Percentiles rank a stretch among this genome's conserved stretches.
Conservation (phyloP, 1,140 invertebrate species). For the Hydropsyche tenuis region DNA sequence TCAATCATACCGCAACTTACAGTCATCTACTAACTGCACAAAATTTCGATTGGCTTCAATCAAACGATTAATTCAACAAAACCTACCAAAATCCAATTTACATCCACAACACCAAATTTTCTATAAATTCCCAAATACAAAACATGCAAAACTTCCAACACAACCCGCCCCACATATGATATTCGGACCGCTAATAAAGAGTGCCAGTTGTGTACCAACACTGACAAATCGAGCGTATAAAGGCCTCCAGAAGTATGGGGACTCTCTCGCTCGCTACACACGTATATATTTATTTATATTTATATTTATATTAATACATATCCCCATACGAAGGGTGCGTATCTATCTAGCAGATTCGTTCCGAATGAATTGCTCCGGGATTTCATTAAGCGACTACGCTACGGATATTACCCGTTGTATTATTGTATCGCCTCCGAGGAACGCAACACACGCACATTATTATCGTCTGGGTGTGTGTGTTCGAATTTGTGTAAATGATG, state of each 20-base stretch:
- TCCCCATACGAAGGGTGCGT: not conserved
- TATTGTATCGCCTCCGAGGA: conserved; percentile 38
- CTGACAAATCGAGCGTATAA: conserved; percentile 33
- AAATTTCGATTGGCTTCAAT: no score
- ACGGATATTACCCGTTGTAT: conserved; percentile 43
- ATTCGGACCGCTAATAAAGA: conserved; percentile 32
- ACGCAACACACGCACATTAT: no score
- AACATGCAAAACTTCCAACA: not conserved
- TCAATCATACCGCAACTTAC: no score
- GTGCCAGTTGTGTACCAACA: conserved; percentile 36
- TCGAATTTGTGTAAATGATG: no score
- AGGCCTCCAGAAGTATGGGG: not conserved
- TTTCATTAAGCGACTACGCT: conserved; percentile 43
- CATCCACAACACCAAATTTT: no score
- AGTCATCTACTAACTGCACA: no score
- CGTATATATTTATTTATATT: conserved; percentile 2
- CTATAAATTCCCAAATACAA: no score
- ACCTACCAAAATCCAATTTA: no score
- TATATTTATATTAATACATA: not conserved
- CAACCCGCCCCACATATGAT: not conserved
- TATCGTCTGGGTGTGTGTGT: no score
- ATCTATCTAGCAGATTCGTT: conserved; percentile 42
- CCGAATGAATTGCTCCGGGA: conserved; percentile 43
- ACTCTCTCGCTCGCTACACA: not conserved
- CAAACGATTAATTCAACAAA: no score